Base-by-base conservation (phyloP, 35 echinoderm and acorn worm species). In the Hemicentrotus pulcherrimus region DNA sequence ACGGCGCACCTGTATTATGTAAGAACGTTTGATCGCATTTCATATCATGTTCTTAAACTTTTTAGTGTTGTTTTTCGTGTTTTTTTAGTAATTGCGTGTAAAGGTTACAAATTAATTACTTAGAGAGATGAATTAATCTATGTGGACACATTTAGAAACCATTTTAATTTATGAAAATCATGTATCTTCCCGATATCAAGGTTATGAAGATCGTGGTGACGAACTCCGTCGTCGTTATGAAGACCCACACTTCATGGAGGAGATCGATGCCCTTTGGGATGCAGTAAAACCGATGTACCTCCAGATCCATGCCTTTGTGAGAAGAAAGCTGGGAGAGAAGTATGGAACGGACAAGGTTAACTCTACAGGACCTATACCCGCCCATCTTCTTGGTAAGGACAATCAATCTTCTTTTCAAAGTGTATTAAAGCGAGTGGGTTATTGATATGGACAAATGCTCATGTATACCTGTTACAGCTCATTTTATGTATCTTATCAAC, bases 361-460 rank as follows among this genome's bases (percentile, higher is more conserved):
- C 48, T 32, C 59, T 22, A 47, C 28, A 4, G 47, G 31, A 46
- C 94, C 94, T 28, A 98, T 98, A 14, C 95, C 95, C 70, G 97
- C 97, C 48, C 97, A 98, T 95, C 92, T 98, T 31, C 88, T 98
- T 70, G 97, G 97, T 98, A 96, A 93, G 91, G 19, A n/a, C 22
- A 78, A 0, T 4, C 11, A 41, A 41, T 41, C 35, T 41, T 41
- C 35, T 41, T 41, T 0, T 41, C 35, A 41, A 41, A 41, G 35
- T 41, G 35, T 41, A 41, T 41, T 41, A 41, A 41, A 41, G 35
- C 35, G 35, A 41, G 35, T 41, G 35, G 35, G 35, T 41, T 41
- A 41, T 41, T 41, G 35, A 41, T 41, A 41, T 41, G 3, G 35
- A 41, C 35, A 41, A 41, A 41, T 41, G 35, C 35, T 41, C 35